Evolutionary conservation across 2,113 vertebrate genomes (phyloP).

Genomic region (Salvelinus sp.): DNA sequence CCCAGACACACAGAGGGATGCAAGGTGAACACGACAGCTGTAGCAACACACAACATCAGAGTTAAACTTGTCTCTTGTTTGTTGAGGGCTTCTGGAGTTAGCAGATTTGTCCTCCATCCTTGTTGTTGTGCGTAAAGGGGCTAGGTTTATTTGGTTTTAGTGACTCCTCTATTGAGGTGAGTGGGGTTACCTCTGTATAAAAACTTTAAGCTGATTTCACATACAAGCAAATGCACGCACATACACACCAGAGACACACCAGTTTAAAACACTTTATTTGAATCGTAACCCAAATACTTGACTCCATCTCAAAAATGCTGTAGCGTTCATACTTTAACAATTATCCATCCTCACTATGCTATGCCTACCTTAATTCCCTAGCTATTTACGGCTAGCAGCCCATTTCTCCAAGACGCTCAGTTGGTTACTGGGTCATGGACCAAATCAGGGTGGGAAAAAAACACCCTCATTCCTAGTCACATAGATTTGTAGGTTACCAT

Average conservation of each 20-base stretch:
- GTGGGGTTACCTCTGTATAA: background rate
- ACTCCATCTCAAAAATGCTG: background rate
- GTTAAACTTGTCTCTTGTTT: slow-evolving; percentile 8
- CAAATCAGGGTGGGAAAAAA: background rate
- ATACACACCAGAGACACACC: too few relatives aligned
- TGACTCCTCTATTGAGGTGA: slow-evolving; percentile 18
- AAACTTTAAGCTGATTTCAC: slow-evolving; percentile 16
- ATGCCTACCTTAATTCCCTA: background rate
- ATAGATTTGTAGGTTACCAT: background rate
- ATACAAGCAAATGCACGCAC: background rate
- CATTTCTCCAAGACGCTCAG: slow-evolving; percentile 12
- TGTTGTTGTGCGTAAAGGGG: slow-evolving; percentile 13
- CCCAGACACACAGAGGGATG: slow-evolving; percentile 40
- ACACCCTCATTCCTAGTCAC: slow-evolving; percentile 5
- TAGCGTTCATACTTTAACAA: background rate
- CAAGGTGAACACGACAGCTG: slow-evolving; percentile 69
- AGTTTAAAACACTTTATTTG: too few relatives aligned
- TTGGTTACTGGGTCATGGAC: slow-evolving; percentile 6
- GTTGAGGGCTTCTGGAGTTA: background rate
- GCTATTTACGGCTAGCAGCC: background rate
- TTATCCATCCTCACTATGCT: background rate
- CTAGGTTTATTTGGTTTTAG: slow-evolving; percentile 16
- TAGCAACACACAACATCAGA: slow-evolving; percentile 22
- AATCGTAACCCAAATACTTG: too few relatives aligned
- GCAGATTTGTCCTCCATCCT: slow-evolving; percentile 7